A percentile compares a stretch with the other conserved stretches of the same genome.
Conservation (phyloP, 2,797 vertebrate species). For the Cirrhinus molitorella region DNA sequence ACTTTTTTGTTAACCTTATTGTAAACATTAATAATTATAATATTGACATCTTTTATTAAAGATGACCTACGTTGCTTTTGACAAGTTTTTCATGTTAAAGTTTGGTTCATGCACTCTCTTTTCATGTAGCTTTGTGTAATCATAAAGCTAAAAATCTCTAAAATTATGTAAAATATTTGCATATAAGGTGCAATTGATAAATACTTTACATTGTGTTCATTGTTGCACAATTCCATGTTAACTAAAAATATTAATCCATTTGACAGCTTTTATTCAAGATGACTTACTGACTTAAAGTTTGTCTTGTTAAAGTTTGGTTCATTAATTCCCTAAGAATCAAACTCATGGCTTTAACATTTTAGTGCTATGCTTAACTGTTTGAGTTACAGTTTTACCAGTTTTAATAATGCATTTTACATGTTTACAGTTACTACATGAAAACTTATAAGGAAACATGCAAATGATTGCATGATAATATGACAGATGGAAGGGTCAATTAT, state of each 20-base stretch:
- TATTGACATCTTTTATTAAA: not conserved
- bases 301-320: too few species aligned
- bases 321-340: too few species aligned
- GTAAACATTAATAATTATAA: not conserved
- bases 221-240: not conserved
- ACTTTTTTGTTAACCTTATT: not conserved
- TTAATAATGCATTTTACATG: not conserved
- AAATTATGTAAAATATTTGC: not conserved
- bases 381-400: not conserved
- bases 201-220: not conserved
- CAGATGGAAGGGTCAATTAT: not conserved
- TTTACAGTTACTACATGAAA: not conserved
- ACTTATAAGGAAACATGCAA: not conserved
- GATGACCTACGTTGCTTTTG: accelerated
- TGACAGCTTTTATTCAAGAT: accelerated
- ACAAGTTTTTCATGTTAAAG: not conserved
- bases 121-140: not conserved
- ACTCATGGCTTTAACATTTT: too few species aligned
- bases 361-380: too few species aligned
- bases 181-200: not conserved
- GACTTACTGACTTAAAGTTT: not conserved
- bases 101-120: not conserved
- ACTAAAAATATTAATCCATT: too few species aligned
- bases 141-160: not conserved
- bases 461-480: not conserved